Percentiles rank a stretch among this genome's conserved stretches.
phyloP scores from a whole-genome alignment of 1,140 invertebrate genomes.

The Ips nitidus region DNA sequence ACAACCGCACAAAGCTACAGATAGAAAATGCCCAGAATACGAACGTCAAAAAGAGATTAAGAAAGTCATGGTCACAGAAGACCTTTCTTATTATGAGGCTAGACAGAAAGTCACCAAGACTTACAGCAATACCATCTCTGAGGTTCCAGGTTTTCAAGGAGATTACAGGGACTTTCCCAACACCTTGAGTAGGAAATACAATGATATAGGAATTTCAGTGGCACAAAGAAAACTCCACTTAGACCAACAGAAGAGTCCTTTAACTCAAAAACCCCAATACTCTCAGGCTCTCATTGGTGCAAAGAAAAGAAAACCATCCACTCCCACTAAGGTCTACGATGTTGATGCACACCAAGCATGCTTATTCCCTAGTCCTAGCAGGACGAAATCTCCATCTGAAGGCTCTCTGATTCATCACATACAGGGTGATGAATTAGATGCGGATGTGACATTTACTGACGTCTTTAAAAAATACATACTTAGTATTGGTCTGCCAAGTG shows the following conservation, averaged over 20 bases:
- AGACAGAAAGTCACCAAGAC: not conserved
- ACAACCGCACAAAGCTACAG: slow-evolving; percentile 12
- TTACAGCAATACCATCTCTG: not conserved
- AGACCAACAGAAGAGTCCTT: slow-evolving; percentile 2
- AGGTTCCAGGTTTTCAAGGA: not conserved
- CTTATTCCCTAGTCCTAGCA: too few species aligned
- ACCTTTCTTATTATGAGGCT: slow-evolving; percentile 28
- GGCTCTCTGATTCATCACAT: too few species aligned
- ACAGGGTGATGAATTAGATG: too few species aligned
- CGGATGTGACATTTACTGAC: too few species aligned
- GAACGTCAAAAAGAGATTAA: slow-evolving; percentile 23
- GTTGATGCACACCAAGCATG: too few species aligned
- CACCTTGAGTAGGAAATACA: not conserved
- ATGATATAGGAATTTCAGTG: not conserved
- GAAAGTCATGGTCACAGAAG: slow-evolving; percentile 20
- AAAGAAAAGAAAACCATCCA: too few species aligned
- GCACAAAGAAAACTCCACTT: not conserved
- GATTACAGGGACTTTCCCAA: not conserved
- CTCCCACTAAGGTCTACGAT: too few species aligned
- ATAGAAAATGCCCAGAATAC: slow-evolving; percentile 22
- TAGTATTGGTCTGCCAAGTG: too few species aligned
- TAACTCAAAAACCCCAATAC: not conserved
- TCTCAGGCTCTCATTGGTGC: not conserved
- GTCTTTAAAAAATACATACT: too few species aligned
- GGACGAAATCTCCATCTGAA: too few species aligned